These are phyloP conservation scores for Eublepharis macularius DNA, from an alignment of 2,113 vertebrate species.

Conservation along the genomic window DNA sequence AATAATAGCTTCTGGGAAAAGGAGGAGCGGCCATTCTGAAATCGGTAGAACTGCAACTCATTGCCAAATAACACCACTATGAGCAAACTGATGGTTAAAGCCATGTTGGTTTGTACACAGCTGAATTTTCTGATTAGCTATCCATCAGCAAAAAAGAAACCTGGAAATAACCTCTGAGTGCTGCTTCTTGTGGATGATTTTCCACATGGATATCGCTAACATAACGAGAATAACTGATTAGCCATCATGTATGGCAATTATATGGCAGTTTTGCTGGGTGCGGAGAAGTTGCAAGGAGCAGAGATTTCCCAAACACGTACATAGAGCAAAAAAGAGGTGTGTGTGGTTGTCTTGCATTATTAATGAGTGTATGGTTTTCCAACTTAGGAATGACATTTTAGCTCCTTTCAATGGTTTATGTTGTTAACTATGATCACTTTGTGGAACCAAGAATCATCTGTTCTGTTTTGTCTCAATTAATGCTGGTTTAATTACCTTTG, in stretches of 20 bases:
- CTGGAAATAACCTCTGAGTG: slow-evolving; percentile 10
- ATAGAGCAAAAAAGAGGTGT: not conserved
- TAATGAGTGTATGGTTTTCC: not conserved
- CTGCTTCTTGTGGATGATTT: not conserved
- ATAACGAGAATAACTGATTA: not conserved
- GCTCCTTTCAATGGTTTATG: too few species aligned
- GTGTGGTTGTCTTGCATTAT: not conserved
- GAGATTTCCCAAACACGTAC: not conserved
- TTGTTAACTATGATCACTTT: too few species aligned
- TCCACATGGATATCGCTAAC: not conserved
- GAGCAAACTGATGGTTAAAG: not conserved
- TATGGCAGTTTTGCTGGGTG: not conserved
- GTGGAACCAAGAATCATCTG: too few species aligned
- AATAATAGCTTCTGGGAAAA: not conserved
- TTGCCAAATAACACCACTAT: not conserved
- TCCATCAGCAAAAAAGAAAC: slow-evolving; percentile 19
- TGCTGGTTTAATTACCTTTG: too few species aligned
- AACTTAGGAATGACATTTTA: not conserved
- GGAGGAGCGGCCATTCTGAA: rapidly evolving
- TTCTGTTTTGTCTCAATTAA: too few species aligned
- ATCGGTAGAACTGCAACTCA: not conserved
- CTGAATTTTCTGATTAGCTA: not conserved
- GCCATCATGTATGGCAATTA: not conserved
- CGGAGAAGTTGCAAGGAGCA: not conserved
- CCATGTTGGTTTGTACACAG: not conserved